Percentiles rank a stretch among this genome's conserved stretches.
Evolutionary conservation across 2,113 vertebrate genomes (phyloP).

Genomic region (Macquaria australasica): DNA sequence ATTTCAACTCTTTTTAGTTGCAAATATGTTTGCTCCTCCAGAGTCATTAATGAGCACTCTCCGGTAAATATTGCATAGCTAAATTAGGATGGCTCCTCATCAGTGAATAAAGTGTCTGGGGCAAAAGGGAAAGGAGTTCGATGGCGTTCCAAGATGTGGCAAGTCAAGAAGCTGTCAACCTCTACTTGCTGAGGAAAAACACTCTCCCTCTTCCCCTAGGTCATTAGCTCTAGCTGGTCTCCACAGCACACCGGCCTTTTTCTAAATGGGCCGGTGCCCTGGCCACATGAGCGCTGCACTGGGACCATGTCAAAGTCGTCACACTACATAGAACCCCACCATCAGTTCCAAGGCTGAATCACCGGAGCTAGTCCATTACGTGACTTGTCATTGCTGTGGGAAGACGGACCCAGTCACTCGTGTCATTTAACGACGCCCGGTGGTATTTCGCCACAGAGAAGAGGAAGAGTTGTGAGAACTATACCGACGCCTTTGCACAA

Average conservation of each 20-base stretch:
- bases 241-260: conserved; percentile 7
- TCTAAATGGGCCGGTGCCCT: conserved; percentile 44
- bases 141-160: conserved; percentile 33
- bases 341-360: conserved; percentile 55
- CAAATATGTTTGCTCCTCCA: conserved; percentile 54
- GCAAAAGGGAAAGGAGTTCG: conserved; percentile 42
- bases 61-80: conserved; percentile 61
- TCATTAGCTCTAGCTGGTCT: conserved; percentile 47
- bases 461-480: conserved; percentile 32
- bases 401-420: conserved; percentile 42
- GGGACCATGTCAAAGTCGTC: conserved; percentile 57
- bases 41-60: conserved; percentile 63
- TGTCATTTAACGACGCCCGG: conserved; percentile 52
- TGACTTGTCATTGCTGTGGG: conserved; percentile 49
- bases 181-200: conserved; percentile 30
- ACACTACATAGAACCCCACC: conserved; percentile 56
- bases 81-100: conserved; percentile 64
- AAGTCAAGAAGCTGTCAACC: conserved; percentile 42
- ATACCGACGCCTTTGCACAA: conserved; percentile 1
- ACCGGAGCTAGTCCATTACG: conserved; percentile 43
- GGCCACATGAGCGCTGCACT: conserved; percentile 48
- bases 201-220: conserved; percentile 4
- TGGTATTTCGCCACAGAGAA: conserved; percentile 32
- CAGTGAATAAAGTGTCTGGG: conserved; percentile 59
- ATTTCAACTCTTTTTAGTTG: conserved; percentile 41